Conservation (phyloP, 1,140 invertebrate genomes). For the Thalassaphorura encarpata region DNA sequence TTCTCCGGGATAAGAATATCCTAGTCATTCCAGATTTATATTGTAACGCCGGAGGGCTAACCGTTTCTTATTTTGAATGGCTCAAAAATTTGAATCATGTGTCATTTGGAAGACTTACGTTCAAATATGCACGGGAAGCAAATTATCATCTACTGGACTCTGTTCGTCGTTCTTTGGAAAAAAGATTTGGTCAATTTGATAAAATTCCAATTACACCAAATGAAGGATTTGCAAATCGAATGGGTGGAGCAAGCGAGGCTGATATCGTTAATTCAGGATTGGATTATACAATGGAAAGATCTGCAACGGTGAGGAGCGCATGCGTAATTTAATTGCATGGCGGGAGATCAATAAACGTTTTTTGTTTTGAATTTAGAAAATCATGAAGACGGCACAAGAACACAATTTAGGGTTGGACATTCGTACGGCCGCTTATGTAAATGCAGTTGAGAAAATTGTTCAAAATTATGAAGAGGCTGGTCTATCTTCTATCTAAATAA, state of each 20-base stretch:
- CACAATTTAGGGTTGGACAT: slow-evolving; percentile 9
- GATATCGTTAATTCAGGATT: slow-evolving; percentile 98
- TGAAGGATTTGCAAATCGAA: slow-evolving; percentile 88
- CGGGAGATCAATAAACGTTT: not conserved
- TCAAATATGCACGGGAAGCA: slow-evolving; percentile 98
- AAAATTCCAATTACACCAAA: slow-evolving; percentile 92
- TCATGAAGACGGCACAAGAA: not conserved
- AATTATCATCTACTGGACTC: slow-evolving; percentile 95
- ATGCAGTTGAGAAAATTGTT: slow-evolving; percentile 8
- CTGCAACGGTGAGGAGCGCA: slow-evolving; percentile 40
- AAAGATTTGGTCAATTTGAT: slow-evolving; percentile 73
- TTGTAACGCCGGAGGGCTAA: slow-evolving; percentile 97
- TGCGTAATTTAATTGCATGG: not conserved
- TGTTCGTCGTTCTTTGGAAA: slow-evolving; percentile 95
- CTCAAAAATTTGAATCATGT: slow-evolving; percentile 99
- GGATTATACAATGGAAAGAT: slow-evolving; percentile 98
- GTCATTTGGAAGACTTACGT: slow-evolving; percentile 93
- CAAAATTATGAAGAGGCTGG: not conserved
- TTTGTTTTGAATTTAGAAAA: slow-evolving; percentile 5
- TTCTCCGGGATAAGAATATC: slow-evolving; percentile 85
- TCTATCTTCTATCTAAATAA: too few relatives aligned
- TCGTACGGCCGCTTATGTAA: slow-evolving; percentile 6
- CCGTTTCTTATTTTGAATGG: slow-evolving; percentile 99
- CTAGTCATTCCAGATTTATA: slow-evolving; percentile 94
- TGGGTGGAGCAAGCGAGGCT: slow-evolving; percentile 96